phyloP scores from a whole-genome alignment of 2,888 invertebrate species.

The Hemaris fuciformis region DNA sequence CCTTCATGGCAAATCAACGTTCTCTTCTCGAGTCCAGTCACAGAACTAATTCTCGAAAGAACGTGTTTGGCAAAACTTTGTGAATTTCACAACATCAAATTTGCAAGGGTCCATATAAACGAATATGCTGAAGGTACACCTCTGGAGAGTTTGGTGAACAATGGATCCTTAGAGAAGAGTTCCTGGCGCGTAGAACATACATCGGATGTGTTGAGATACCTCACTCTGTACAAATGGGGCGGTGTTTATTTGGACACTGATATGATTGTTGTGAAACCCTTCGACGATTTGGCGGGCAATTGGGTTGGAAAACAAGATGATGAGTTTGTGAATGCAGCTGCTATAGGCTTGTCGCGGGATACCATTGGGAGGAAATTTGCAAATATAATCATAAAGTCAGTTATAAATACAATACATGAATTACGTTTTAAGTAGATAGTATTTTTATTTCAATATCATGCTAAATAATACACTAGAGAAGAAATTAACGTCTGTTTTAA shows the following conservation, averaged over 20 bases:
- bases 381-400: conserved; percentile 20
- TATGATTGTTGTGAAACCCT: conserved; percentile 23
- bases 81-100: conserved; percentile 24
- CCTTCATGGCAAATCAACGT: conserved; percentile 69
- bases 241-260: conserved; percentile 34
- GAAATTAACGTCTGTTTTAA: too few relatives aligned
- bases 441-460: too few relatives aligned
- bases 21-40: conserved; percentile 32
- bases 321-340: conserved; percentile 18
- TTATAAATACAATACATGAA: neutral
- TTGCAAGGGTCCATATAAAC: conserved; percentile 19
- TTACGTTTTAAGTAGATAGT: too few relatives aligned
- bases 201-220: conserved; percentile 29
- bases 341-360: conserved; percentile 25
- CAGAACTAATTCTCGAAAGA: conserved; percentile 12
- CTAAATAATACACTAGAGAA: too few relatives aligned
- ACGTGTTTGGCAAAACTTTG: conserved; percentile 20
- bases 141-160: conserved; percentile 18
- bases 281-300: conserved; percentile 28
- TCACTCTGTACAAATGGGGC: conserved; percentile 30
- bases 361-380: conserved; percentile 20
- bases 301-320: conserved; percentile 25
- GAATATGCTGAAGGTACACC: conserved; percentile 27
- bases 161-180: conserved; percentile 14
- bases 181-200: conserved; percentile 26